Conservation (phyloP, 2,888 invertebrate species). For the Lasioglossum calceatum region DNA sequence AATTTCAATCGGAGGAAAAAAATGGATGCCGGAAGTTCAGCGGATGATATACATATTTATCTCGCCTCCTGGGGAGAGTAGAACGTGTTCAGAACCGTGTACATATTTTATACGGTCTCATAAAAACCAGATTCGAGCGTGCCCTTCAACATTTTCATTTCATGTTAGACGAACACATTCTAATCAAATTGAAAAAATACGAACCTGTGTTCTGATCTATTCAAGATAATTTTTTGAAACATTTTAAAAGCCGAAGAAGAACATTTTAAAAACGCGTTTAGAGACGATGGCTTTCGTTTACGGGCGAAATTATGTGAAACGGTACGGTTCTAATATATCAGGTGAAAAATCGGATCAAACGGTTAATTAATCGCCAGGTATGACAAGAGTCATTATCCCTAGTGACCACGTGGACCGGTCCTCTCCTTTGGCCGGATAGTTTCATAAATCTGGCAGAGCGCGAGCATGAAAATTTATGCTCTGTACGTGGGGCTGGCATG, state of each 20-base stretch:
- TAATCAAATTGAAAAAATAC: no score
- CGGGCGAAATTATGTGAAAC: background rate
- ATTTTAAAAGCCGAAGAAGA: background rate
- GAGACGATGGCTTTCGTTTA: background rate
- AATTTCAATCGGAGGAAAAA: slow-evolving; percentile 28
- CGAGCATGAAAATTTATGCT: slow-evolving; percentile 44
- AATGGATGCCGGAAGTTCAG: slow-evolving; percentile 20
- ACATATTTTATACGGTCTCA: background rate
- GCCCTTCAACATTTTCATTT: background rate
- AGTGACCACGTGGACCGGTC: background rate
- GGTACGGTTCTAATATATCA: background rate
- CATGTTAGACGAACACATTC: background rate
- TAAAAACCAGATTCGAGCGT: background rate
- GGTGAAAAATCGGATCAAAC: slow-evolving; percentile 10
- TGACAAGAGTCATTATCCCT: slow-evolving; percentile 24
- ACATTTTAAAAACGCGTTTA: no score
- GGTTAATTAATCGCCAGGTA: slow-evolving; percentile 24
- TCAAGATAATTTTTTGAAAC: background rate
- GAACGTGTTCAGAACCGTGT: background rate
- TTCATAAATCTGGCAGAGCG: slow-evolving; percentile 42
- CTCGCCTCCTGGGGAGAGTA: background rate
- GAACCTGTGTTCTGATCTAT: background rate
- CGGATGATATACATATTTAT: slow-evolving; percentile 11
- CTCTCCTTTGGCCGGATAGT: slow-evolving; percentile 15
- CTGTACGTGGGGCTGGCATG: slow-evolving; percentile 37